Evolutionary conservation across 2,888 invertebrate species (phyloP).

Genomic region (Thalpophila matura): DNA sequence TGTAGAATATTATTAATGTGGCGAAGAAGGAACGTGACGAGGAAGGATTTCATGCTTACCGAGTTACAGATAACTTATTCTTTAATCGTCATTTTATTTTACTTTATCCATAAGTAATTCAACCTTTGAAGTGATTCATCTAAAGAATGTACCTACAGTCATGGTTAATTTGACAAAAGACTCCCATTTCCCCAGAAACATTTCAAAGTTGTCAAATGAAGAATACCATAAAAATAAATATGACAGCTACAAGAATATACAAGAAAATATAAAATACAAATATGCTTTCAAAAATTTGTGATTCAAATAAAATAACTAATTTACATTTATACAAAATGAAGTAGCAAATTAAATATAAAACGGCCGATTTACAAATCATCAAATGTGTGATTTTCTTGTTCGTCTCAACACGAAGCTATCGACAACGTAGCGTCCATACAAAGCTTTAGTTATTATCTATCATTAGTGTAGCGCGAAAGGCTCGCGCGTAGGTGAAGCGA

Average conservation of each 20-base stretch:
- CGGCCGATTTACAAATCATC: conserved; percentile 57
- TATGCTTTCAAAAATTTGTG: not conserved
- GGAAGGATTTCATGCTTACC: no score
- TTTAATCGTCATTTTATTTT: no score
- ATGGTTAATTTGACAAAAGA: no score
- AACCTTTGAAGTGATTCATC: no score
- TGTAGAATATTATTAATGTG: no score
- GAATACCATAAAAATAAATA: no score
- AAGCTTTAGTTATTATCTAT: conserved; percentile 71
- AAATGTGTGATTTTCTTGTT: conserved; percentile 50
- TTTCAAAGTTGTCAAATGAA: no score
- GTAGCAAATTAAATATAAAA: conserved; percentile 53
- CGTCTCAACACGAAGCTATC: conserved; percentile 15
- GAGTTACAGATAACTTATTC: no score
- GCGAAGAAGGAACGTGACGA: no score
- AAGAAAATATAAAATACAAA: conserved; percentile 3
- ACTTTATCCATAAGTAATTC: no score
- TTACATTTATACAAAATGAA: conserved; percentile 43
- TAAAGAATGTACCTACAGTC: no score
- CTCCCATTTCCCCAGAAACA: no score
- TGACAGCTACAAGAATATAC: conserved; percentile 17
- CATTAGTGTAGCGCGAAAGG: conserved; percentile 68
- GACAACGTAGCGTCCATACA: conserved; percentile 63
- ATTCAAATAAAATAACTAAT: conserved; percentile 24
- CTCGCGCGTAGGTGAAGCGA: conserved; percentile 71